Conservation (phyloP, 1,140 invertebrate genomes). For the Cephus cinctus region DNA sequence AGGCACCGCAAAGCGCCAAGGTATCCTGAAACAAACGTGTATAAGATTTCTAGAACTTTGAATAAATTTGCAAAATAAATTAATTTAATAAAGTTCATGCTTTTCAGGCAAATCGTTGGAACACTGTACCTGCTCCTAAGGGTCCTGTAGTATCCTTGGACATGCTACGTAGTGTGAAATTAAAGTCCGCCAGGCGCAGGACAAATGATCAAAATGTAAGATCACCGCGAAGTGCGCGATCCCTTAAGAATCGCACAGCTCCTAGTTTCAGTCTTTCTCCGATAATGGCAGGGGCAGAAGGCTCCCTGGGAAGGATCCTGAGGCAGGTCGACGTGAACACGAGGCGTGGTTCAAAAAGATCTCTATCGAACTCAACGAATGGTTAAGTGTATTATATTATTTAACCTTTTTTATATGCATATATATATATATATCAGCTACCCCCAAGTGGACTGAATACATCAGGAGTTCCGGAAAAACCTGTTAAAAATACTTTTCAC, state of each 20-base stretch:
- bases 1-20: conserved; percentile 32
- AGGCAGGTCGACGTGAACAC: conserved; percentile 28
- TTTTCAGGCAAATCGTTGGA: conserved; percentile 33
- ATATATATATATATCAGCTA: too few species aligned
- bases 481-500: too few species aligned
- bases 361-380: conserved; percentile 13
- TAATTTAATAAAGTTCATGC: not conserved
- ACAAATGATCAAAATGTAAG: conserved; percentile 17
- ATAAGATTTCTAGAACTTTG: too few species aligned
- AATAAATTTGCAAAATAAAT: too few species aligned
- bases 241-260: conserved; percentile 20
- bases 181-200: conserved; percentile 37
- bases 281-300: conserved; percentile 23
- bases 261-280: conserved; percentile 33
- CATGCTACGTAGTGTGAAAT: conserved; percentile 45
- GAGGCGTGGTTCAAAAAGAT: conserved; percentile 19
- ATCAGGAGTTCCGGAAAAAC: too few species aligned
- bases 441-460: too few species aligned
- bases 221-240: conserved; percentile 30
- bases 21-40: too few species aligned
- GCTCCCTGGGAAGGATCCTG: conserved; percentile 26
- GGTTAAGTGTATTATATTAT: too few species aligned
- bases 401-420: not conserved
- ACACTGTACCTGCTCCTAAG: conserved; percentile 18
- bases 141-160: conserved; percentile 38